phyloP scores from a whole-genome alignment of 2,797 vertebrate species.

The Psittacula derbiana region DNA sequence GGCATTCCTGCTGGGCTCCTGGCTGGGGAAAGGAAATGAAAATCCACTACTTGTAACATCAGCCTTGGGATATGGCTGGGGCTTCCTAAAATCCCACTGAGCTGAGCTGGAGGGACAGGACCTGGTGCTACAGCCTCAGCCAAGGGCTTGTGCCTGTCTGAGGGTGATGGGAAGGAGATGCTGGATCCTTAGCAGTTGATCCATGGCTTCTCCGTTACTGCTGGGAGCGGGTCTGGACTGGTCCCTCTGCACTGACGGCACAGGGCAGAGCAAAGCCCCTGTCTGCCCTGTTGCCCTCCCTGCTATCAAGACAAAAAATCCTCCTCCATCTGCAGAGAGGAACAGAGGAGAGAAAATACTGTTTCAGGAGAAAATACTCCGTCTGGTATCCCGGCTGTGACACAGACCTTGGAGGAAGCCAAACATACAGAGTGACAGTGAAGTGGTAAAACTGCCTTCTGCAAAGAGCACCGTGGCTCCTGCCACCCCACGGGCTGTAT shows the following conservation, averaged over 20 bases:
- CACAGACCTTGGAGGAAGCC: constrained; percentile 37
- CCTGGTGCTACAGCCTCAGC: not conserved
- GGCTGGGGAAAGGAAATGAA: not conserved
- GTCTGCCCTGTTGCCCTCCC: not conserved
- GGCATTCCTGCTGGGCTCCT: not conserved
- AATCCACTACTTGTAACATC: not conserved
- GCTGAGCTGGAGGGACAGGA: not conserved
- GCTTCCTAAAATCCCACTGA: not conserved
- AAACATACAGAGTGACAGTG: constrained; percentile 72
- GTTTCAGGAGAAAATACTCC: constrained; percentile 19
- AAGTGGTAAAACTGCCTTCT: constrained; percentile 81
- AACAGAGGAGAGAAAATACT: not conserved
- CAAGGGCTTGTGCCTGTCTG: not conserved
- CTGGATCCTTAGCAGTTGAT: not conserved
- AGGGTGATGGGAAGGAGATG: not conserved
- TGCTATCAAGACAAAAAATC: not conserved
- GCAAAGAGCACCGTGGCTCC: constrained; percentile 52
- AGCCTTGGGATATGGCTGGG: not conserved
- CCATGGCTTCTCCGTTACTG: not conserved
- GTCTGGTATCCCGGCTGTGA: constrained; percentile 54
- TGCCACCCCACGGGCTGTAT: constrained; percentile 49
- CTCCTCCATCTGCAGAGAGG: not conserved
- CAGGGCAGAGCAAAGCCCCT: not conserved
- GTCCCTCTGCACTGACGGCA: not conserved
- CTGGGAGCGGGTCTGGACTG: not conserved